These are phyloP conservation scores for Nycteola revayana DNA, from an alignment of 2,888 invertebrate species.

Conservation along the genomic window DNA sequence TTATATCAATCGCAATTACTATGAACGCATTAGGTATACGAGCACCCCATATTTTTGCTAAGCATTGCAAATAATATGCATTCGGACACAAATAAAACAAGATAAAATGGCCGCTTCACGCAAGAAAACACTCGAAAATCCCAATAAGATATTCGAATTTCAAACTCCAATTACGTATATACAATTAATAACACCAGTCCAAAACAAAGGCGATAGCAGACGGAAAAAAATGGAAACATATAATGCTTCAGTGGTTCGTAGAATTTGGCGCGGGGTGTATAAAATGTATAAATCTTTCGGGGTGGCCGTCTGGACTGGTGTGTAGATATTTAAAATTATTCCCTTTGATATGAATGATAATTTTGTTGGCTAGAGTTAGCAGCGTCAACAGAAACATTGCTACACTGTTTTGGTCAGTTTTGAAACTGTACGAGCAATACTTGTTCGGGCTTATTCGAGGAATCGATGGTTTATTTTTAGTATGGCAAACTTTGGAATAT, in stretches of 20 bases:
- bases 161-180: conserved; percentile 36
- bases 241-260: conserved; percentile 69
- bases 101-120: conserved; percentile 21
- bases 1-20: too few species aligned
- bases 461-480: too few species aligned
- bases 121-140: conserved; percentile 18
- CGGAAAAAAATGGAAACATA: conserved; percentile 64
- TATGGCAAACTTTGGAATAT: too few species aligned
- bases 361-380: conserved; percentile 59
- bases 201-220: conserved; percentile 67
- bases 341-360: conserved; percentile 81
- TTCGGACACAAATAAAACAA: conserved; percentile 19
- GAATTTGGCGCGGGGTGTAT: conserved; percentile 51
- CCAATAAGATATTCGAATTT: conserved; percentile 33
- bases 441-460: too few species aligned
- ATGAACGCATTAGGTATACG: too few species aligned
- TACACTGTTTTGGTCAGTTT: too few species aligned
- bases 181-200: conserved; percentile 51
- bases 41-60: not conserved
- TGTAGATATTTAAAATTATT: conserved; percentile 80
- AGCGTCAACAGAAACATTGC: conserved; percentile 59
- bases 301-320: conserved; percentile 68
- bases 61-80: conserved; percentile 20
- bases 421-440: too few species aligned
- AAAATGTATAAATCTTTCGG: conserved; percentile 70